Percentiles rank a stretch among this genome's conserved stretches.
phyloP scores from a whole-genome alignment of 2,888 invertebrate genomes.

The Scaptomyza polygonia region DNA sequence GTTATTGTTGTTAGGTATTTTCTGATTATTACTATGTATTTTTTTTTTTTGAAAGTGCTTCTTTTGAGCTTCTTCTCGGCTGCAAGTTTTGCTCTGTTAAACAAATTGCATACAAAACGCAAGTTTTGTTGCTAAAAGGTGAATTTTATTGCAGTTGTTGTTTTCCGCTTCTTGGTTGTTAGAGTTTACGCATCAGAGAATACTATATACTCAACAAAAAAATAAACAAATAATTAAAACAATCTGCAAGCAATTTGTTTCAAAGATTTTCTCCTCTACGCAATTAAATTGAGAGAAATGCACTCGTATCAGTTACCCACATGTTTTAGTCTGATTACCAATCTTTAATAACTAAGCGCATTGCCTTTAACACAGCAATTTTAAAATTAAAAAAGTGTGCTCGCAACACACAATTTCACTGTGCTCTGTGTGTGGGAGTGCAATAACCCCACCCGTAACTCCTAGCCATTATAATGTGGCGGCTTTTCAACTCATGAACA shows the following conservation, averaged over 20 bases:
- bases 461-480: constrained; percentile 21
- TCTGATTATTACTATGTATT: constrained; percentile 11
- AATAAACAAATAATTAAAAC: neutral
- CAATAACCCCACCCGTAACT: constrained; percentile 24
- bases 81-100: constrained; percentile 75
- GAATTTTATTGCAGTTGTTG: constrained; percentile 61
- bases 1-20: constrained; percentile 39
- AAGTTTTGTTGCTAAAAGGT: constrained; percentile 77
- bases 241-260: constrained; percentile 9
- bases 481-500: constrained; percentile 22
- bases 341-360: constrained; percentile 23
- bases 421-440: constrained; percentile 19
- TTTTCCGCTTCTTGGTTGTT: constrained; percentile 71
- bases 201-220: neutral
- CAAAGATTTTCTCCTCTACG: constrained; percentile 47
- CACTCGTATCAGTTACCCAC: constrained; percentile 26
- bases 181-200: constrained; percentile 66
- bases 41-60: constrained; percentile 65
- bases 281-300: constrained; percentile 40
- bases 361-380: constrained; percentile 1
- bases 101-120: constrained; percentile 80
- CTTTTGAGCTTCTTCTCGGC: constrained; percentile 1
- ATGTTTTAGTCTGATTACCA: constrained; percentile 64
- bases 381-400: neutral
- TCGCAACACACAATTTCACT: constrained; percentile 24